Base-by-base conservation (phyloP, 2,888 invertebrate species). In the Drosophila percnosoma region DNA sequence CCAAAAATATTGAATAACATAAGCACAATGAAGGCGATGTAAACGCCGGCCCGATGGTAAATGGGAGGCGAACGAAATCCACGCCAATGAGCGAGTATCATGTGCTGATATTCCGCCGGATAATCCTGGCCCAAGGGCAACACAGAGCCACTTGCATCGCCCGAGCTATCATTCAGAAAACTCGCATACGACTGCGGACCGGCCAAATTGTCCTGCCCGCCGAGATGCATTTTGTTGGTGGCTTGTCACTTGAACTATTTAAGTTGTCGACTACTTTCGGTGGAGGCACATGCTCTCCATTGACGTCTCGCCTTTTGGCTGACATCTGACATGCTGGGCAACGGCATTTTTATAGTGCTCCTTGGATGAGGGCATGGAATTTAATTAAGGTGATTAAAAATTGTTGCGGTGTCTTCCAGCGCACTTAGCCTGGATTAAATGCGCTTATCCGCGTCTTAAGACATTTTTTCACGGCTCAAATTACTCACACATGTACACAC, bases 41-140 rank as follows among this genome's bases (percentile, higher is more conserved):
- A 96, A 24, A 96, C 91, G 49, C 95, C 93, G 71, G 95, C 95
- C 88, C 96, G 95, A 94, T 95, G 95, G 90, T 95, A 95, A 83
- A 95, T 95, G 87, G 94, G 95, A 36, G 96, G 96, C 0, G 95
- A 94, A 0, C 95, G 94, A 90, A 95, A 96, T 73, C 94, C 94
- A 52, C 95, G 94, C 96, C 96, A 96, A 90, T 96, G 96, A 0
- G 95, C 95, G 90, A 96, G 96, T 1, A 96, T 95, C 72, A 96
- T 87, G 66, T 95, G 95, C 72, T 94, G 94, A 64, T 94, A 94
- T 71, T 96, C 96, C 24, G 94, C 93, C 0, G 96, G 96, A 68
- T 95, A 94, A 91, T 96, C 95, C 94, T 95, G 96, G 73, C 96
- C 96, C 61, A 96, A 38, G 0, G 82, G 78, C 21, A 76, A 21